Evolutionary conservation across 2,888 invertebrate species (phyloP).

Genomic region (Meiosimyza platycephala): DNA sequence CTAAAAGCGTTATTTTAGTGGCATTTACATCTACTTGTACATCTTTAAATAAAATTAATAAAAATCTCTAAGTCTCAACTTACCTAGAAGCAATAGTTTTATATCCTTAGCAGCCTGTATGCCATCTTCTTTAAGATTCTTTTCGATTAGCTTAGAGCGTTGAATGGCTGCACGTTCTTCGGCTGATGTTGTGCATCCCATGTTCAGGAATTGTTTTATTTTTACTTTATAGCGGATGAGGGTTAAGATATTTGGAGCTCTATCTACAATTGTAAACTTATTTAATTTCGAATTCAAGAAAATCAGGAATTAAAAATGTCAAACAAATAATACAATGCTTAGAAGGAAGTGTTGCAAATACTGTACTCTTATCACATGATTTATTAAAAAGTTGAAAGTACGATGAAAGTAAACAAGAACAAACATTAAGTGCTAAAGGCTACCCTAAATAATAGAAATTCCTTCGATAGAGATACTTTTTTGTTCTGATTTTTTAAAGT

Average conservation of each 20-base stretch:
- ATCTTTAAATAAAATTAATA: neutral
- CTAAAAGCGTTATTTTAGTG: too few species aligned
- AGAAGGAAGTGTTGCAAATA: too few species aligned
- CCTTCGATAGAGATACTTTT: too few species aligned
- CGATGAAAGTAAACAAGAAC: too few species aligned
- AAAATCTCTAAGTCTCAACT: constrained; percentile 60
- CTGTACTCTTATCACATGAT: too few species aligned
- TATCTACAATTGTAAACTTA: neutral
- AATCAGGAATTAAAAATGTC: neutral
- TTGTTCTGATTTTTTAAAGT: too few species aligned
- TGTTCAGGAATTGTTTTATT: constrained; percentile 60
- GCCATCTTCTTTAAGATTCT: constrained; percentile 97
- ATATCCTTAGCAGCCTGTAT: constrained; percentile 99
- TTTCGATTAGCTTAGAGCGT: constrained; percentile 97
- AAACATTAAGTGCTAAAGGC: too few species aligned
- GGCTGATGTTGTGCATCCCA: constrained; percentile 99
- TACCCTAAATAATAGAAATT: too few species aligned
- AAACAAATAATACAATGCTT: neutral
- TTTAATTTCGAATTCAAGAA: neutral
- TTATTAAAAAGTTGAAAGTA: too few species aligned
- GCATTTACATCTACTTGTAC: too few species aligned
- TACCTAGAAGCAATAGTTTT: constrained; percentile 96
- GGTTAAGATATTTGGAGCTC: too few species aligned
- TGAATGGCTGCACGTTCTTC: constrained; percentile 98
- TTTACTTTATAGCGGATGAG: constrained; percentile 4